phyloP scores from a whole-genome alignment of 2,888 invertebrate species.

The Spodoptera littoralis region DNA sequence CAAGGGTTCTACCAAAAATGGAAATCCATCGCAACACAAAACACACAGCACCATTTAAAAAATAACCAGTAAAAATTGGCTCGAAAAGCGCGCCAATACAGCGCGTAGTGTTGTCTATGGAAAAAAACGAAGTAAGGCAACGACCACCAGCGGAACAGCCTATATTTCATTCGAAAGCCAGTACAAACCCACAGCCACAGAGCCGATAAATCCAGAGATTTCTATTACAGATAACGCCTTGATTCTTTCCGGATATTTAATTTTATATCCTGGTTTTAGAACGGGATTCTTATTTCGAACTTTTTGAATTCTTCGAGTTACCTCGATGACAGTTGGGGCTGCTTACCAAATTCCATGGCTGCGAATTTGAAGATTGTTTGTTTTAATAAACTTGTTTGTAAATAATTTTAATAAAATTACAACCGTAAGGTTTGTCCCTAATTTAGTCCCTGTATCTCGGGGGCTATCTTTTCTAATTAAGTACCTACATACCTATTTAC shows the following conservation, averaged over 20 bases:
- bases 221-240: conserved; percentile 86
- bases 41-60: conserved; percentile 58
- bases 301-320: conserved; percentile 59
- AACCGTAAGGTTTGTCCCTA: too few species aligned
- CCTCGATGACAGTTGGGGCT: conserved; percentile 42
- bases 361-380: not conserved
- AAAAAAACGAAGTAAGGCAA: conserved; percentile 67
- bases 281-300: conserved; percentile 71
- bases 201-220: conserved; percentile 86
- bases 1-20: conserved; percentile 56
- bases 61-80: conserved; percentile 55
- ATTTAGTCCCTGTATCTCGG: too few species aligned
- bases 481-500: not conserved
- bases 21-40: conserved; percentile 55
- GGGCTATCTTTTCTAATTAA: too few species aligned
- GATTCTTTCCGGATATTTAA: conserved; percentile 87
- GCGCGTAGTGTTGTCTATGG: conserved; percentile 63
- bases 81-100: conserved; percentile 70
- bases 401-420: too few species aligned
- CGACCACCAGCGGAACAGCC: conserved; percentile 69
- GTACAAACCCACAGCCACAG: conserved; percentile 76
- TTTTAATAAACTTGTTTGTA: not conserved
- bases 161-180: conserved; percentile 82
- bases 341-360: not conserved
- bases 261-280: conserved; percentile 78